Evolutionary conservation across 2,113 vertebrate species (phyloP), one percentile per base, ranked within the genome.

Genomic region (Oreotrochilus melanogaster): DNA sequence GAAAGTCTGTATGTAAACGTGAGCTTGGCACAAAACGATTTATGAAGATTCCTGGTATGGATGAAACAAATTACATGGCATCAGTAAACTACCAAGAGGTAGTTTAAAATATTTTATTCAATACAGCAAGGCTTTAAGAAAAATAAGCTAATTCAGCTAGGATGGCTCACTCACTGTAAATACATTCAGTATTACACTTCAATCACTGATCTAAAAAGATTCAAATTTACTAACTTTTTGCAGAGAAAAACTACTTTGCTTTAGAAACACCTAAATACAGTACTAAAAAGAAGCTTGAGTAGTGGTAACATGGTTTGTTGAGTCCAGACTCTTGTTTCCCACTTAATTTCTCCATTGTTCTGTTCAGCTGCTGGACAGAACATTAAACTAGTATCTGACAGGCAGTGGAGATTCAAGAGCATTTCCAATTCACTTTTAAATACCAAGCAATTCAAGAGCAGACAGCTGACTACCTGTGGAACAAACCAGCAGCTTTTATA

Each of bases 371-470:
- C 82, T 83, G 56, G 88, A 70, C 50, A 79, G 66, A 94, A 72
- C 47, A 61, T 35, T 73, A 65, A 78, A 58, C 37, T 84, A 88
- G 56, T 0, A 80, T 82, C 51, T 92, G 61, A 88, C 54, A 92
- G 30, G 64, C 72, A 88, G 30, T 11, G 27, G 21, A 83, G 67
- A 74, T 56, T 56, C 43, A 66, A 78, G 0, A 71, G 48, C 35
- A 67, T 69, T 82, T 82, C 45, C 67, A 75, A 91, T 78, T 86
- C 73, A 54, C 8, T 58, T 85, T 89, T 70, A 89, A 93, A 89
- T 78, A 89, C 42, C 86, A 88, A 94, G 78, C 66, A 91, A 71
- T 73, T 91, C 67, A 88, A 83, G 17, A 94, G 18, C 81, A 95
- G 67, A 75, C 70, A 79, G 37, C 74, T 82, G 54, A 70, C 78